These are phyloP conservation scores for Dicaeum eximium DNA, from an alignment of 2,113 vertebrate species.

Conservation along the genomic window DNA sequence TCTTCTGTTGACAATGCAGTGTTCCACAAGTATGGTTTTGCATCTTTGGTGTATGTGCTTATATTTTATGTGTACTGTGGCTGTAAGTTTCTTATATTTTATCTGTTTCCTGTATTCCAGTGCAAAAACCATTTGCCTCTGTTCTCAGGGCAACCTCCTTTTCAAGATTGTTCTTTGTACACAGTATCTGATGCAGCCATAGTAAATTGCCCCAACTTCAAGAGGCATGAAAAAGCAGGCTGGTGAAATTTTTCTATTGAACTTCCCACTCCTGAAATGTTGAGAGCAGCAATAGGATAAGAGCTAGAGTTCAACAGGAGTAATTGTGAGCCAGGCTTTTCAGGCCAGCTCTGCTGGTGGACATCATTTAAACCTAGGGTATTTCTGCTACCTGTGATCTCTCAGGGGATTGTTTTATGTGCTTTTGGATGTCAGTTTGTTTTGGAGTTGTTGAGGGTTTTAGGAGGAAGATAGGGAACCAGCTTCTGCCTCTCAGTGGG, in stretches of 20 bases:
- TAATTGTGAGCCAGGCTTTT: neutral
- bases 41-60: neutral
- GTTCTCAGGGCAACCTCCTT: neutral
- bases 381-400: neutral
- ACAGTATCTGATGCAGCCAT: neutral
- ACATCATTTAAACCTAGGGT: neutral
- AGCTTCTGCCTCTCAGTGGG: neutral
- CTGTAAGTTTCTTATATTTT: neutral
- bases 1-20: neutral
- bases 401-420: neutral
- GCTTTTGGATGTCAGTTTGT: neutral
- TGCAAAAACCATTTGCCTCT: neutral
- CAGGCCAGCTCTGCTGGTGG: neutral
- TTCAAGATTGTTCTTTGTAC: neutral
- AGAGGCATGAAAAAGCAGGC: neutral
- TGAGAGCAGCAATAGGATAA: neutral
- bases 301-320: neutral
- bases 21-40: neutral
- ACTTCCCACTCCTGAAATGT: neutral
- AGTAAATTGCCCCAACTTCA: neutral
- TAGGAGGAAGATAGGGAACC: neutral
- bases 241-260: neutral
- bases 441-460: neutral
- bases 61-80: too few relatives aligned
- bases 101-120: neutral